A percentile compares a stretch with the other conserved stretches of the same genome.
Evolutionary conservation across 2,797 vertebrate species (phyloP).

Genomic region (Channa striata): DNA sequence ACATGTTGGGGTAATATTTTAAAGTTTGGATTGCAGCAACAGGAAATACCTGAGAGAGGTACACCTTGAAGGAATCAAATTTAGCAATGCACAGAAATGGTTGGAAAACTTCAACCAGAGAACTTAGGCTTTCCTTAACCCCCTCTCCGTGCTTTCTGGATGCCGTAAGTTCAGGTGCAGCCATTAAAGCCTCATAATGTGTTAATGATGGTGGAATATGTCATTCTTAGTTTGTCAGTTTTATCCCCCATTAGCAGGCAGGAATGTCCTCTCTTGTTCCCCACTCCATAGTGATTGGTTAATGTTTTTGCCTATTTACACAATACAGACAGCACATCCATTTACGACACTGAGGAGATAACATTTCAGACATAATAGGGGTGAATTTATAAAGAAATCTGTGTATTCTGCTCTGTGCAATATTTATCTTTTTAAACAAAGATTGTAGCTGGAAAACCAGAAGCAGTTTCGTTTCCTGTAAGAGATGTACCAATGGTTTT

Average conservation of each 20-base stretch:
- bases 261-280: slow-evolving; percentile 74
- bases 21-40: slow-evolving; percentile 70
- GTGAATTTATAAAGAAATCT: slow-evolving; percentile 32
- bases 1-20: slow-evolving; percentile 69
- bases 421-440: slow-evolving; percentile 31
- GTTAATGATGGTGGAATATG: slow-evolving; percentile 74
- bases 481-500: neutral
- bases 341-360: slow-evolving; percentile 56
- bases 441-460: neutral
- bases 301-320: slow-evolving; percentile 62
- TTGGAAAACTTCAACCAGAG: slow-evolving; percentile 56
- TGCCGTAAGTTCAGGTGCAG: slow-evolving; percentile 63
- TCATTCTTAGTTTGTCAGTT: slow-evolving; percentile 75
- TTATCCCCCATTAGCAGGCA: slow-evolving; percentile 76
- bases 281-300: slow-evolving; percentile 46
- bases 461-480: slow-evolving; percentile 17
- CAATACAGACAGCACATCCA: slow-evolving; percentile 65
- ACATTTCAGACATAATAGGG: slow-evolving; percentile 53
- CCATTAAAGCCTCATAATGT: slow-evolving; percentile 60
- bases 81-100: slow-evolving; percentile 67
- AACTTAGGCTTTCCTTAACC: slow-evolving; percentile 35
- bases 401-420: slow-evolving; percentile 3
- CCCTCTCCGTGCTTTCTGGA: slow-evolving; percentile 31
- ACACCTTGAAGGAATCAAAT: slow-evolving; percentile 72
- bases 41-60: slow-evolving; percentile 79